Evolutionary conservation across 2,888 invertebrate genomes (phyloP), one percentile per base, ranked within the genome.

Genomic region (Drosophila antonietae): DNA sequence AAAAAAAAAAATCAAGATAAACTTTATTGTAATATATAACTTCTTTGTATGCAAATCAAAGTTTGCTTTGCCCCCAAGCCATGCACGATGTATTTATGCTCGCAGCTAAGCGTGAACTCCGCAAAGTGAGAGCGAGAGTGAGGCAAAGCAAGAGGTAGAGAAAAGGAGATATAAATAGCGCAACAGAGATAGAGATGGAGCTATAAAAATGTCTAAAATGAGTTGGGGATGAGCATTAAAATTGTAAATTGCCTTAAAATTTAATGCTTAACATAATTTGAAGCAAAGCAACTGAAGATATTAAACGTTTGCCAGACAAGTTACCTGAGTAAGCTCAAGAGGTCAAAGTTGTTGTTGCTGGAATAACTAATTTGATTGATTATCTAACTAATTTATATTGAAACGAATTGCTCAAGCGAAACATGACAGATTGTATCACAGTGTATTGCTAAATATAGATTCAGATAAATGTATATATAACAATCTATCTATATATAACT

Each of bases 171-270:
- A 43, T 23, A 23, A 9, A 49, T 28, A 31, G 15, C 28, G 28
- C 1, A 14, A 49, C 14, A 35, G 15, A 20, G 35, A 37, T 2
- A 23, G 37, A 14, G 35, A 14, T 12, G 14, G 33, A 51, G 51
- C 33, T 20, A 20, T 51, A 18, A 35, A n/a, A 33, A 4, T 51
- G 31, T 20, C 18, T 35, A 14, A 51, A 33, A 18, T 52, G 18
- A 52, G 14, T 20, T 20, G 35, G 35, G 20, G 33, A 20, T 33
- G 35, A 53, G 37, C 35, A 53, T 37, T 53, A 53, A 53, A 37
- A 53, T 37, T 37, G 15, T 23, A 53, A 53, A 37, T 35, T 37
- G 20, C 23, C 23, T 53, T 53, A 14, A n/a, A 37, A 37, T 37
- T 53, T 53, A 37, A 53, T 53, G 15, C 37, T 1, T 14, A 53